A percentile compares a stretch with the other conserved stretches of the same genome.
These are phyloP conservation scores for Acrocera orbiculus DNA, from an alignment of 2,888 invertebrate genomes.

Conservation along the genomic window DNA sequence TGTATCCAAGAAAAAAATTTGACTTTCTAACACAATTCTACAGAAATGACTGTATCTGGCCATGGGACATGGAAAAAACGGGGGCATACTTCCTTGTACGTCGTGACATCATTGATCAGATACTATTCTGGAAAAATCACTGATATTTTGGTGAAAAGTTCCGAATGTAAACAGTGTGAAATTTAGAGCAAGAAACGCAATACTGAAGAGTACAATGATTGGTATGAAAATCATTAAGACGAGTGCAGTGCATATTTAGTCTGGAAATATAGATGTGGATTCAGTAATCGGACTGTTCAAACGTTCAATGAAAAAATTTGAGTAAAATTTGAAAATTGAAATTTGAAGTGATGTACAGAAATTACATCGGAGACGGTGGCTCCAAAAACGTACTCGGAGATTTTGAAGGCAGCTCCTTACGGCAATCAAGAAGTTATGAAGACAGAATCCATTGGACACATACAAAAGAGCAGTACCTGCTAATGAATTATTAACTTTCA, in stretches of 20 bases:
- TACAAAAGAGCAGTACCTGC: conserved; percentile 1
- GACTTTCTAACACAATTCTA: conserved; percentile 12
- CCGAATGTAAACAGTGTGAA: not conserved
- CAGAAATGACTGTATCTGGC: no score
- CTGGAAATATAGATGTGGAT: conserved; percentile 1
- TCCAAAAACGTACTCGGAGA: not conserved
- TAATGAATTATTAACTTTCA: no score
- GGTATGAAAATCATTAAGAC: conserved; percentile 1
- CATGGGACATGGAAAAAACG: conserved; percentile 1
- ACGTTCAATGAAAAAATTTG: not conserved
- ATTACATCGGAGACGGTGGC: conserved; percentile 2
- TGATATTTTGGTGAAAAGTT: not conserved
- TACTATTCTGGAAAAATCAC: not conserved
- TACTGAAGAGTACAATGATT: not conserved
- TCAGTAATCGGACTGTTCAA: not conserved
- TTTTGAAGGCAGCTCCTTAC: not conserved
- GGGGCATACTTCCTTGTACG: not conserved
- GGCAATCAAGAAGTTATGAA: not conserved
- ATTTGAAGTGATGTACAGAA: not conserved
- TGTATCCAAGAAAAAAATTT: conserved; percentile 11
- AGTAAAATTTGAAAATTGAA: no score
- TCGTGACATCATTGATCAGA: not conserved
- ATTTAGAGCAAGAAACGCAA: not conserved
- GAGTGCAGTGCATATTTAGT: not conserved
- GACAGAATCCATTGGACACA: not conserved